Conservation (phyloP, 30 jellyfish, hydroid and myxozoan species). For the Hydractinia symbiolongicarpus region DNA sequence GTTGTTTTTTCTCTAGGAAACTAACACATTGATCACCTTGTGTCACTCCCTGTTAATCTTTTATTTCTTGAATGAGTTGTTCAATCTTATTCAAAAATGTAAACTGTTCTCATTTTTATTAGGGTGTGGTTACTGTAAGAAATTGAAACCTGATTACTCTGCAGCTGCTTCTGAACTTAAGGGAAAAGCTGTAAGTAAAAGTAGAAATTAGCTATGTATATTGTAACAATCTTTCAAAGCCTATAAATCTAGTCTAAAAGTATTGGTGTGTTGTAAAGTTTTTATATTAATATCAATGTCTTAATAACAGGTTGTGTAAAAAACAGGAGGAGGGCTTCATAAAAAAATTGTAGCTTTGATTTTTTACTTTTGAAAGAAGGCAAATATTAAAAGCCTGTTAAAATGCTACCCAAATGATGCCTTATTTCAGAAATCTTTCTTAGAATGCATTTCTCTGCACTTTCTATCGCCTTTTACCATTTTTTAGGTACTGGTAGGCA, state of each 20-base stretch:
- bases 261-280: too few species aligned
- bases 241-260: neutral
- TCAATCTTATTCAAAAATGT: neutral
- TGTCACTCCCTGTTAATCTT: conserved; percentile 2
- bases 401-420: too few species aligned
- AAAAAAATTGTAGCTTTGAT: too few species aligned
- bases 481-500: conserved; percentile 75
- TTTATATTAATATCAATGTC: too few species aligned
- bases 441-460: too few species aligned
- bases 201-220: neutral
- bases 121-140: conserved; percentile 99
- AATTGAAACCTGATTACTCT: conserved; percentile 83
- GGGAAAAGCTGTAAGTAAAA: conserved; percentile 69
- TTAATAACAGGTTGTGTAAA: too few species aligned
- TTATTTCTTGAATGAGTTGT: too few species aligned
- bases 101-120: neutral
- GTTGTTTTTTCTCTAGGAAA: neutral
- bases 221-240: neutral
- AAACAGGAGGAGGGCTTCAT: too few species aligned
- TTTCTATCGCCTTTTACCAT: too few species aligned
- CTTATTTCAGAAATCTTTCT: too few species aligned
- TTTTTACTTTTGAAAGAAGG: too few species aligned
- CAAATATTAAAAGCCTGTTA: too few species aligned
- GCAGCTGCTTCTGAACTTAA: conserved; percentile 89
- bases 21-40: neutral